Evolutionary conservation across 1,140 invertebrate species (phyloP), one percentile per base, ranked within the genome.

Genomic region (Steinernema feltiae): DNA sequence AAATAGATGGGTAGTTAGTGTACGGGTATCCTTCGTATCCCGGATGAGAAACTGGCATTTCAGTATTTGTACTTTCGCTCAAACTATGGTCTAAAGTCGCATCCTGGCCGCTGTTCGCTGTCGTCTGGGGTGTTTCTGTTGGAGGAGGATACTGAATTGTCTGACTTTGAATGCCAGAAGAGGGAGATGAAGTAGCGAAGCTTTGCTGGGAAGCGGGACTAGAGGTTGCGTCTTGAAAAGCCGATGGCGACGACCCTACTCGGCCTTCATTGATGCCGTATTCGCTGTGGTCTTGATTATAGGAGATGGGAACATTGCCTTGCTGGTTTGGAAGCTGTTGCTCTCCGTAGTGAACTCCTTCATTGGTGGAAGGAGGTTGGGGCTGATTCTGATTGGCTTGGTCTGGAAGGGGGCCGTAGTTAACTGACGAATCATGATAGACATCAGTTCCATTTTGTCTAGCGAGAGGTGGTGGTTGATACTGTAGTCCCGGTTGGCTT

Each of bases 11-110:
- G 3, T 63, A 3, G 7, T 12, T 21, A 18, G 24, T 27, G 53
- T n/a, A 63, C 53, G 53, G 53, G 24, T 63, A 63, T 63, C 53
- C 53, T 15, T 63, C 53, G 53, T 63, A 63, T 63, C 53, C 53
- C 24, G 53, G 53, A 27, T 63, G 53, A n/a, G 53, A 63, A 63
- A 63, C 53, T 7, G 53, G 15, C 53, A 63, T 63, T 3, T 63
- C 24, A 21, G 7, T 41, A 41, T 7, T 41, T 7, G 7, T 41
- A 18, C 18, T 18, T 41, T 41, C 18, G 35, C 18, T 7, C 7
- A 41, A 18, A 18, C 7, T 41, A 18, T 41, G 35, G 35, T 41
- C 35, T 7, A 18, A 41, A n/a, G n/a, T n/a, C n/a, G n/a, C n/a
- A n/a, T n/a, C n/a, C n/a, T n/a, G n/a, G n/a, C n/a, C n/a, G 41